Base-by-base conservation (phyloP, 2,113 vertebrate genomes). In the Cololabis saira region DNA sequence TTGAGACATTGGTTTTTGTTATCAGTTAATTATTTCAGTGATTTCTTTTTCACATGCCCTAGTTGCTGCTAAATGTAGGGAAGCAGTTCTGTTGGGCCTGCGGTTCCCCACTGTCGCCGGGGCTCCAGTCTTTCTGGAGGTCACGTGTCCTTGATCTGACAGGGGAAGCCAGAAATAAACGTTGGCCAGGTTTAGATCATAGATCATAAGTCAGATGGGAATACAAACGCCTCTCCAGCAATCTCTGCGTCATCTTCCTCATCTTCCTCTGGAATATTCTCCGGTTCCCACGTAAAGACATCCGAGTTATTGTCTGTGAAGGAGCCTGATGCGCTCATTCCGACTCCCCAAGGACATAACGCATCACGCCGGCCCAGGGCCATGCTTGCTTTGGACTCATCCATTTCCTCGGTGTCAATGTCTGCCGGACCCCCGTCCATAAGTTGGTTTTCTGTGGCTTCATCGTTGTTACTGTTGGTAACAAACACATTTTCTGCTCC, bases 231-330 rank as follows among this genome's bases (percentile, higher is more conserved):
- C 62, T 94, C 93, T 10, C 92, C 92, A 6, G 91, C 92, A 61
- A 76, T 90, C 80, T 93, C 92, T 44, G 92, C 92, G 74, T 93
- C 90, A 1, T 87, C 90, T 7, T 93, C 90, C 40, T 93, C 90
- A 12, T 90, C 92, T 59, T 92, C 92, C 30, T 93, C 91, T 14
- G 87, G 91, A 49, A 92, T 92, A 15, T 92, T 89, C 61, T 93
- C 90, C 5, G 86, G 81, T 47, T 93, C 92, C 92, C 92, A 92
- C 4, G 91, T 91, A 37, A 93, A 92, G 60, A 93, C 78, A 7
- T 92, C 91, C 0, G 85, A 85, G 19, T 50, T 41, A 48, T 82
- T 90, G 60, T 92, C 90, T n/a, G 82, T 71, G 42, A 88, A 85
- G 1, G 85, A 87, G 14, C 85, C 68, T 15, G 88, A 88, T 61